A percentile compares a stretch with the other conserved stretches of the same genome.
Conservation (phyloP, 2,797 vertebrate species). For the Anabacerthia variegaticeps region DNA sequence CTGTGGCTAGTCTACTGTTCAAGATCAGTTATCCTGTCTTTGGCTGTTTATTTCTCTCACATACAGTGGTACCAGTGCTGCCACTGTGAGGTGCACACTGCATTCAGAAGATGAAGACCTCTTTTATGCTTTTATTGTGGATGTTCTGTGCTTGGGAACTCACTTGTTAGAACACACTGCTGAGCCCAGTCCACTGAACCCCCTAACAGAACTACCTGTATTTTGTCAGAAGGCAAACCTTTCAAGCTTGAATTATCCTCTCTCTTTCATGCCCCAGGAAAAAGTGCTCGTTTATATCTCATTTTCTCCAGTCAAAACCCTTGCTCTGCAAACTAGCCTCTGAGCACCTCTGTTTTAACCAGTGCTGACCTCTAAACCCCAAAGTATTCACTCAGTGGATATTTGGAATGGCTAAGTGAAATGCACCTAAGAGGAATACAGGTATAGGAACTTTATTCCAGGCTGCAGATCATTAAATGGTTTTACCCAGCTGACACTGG, state of each 20-base stretch:
- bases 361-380: neutral
- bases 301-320: neutral
- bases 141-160: neutral
- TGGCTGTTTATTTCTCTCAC: neutral
- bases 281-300: neutral
- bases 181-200: neutral
- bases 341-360: neutral
- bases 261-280: neutral
- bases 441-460: neutral
- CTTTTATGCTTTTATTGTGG: neutral
- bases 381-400: neutral
- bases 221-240: neutral
- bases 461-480: neutral
- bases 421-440: neutral
- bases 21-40: neutral
- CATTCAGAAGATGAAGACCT: neutral
- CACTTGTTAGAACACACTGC: neutral
- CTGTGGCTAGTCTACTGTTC: neutral
- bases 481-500: neutral
- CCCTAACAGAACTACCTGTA: neutral
- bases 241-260: neutral
- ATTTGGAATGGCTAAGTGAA: neutral
- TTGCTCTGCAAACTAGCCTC: neutral
- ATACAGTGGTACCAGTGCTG: neutral
- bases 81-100: neutral